Conservation (phyloP, 1,140 invertebrate genomes). For the Drosophila nasuta region DNA sequence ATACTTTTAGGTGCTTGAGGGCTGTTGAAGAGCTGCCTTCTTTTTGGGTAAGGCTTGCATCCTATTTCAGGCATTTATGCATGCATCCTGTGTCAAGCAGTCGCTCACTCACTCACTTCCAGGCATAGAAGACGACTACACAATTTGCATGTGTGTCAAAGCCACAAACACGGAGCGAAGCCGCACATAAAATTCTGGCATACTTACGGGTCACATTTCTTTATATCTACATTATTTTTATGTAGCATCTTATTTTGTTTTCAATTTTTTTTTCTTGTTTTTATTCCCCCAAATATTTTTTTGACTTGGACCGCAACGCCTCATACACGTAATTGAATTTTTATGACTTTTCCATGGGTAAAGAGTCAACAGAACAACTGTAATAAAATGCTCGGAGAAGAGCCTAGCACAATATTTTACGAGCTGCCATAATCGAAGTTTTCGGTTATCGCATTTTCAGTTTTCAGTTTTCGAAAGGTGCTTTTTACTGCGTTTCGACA, state of each 20-base stretch:
- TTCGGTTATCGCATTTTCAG: constrained; percentile 45
- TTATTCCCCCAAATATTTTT: neutral
- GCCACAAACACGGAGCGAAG: constrained; percentile 27
- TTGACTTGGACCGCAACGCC: constrained; percentile 1
- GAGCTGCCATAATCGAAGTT: constrained; percentile 76
- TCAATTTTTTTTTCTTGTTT: constrained; percentile 10
- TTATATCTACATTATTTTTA: constrained; percentile 48
- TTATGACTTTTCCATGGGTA: constrained; percentile 53
- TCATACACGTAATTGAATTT: constrained; percentile 72
- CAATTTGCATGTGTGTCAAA: constrained; percentile 71
- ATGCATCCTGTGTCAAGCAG: constrained; percentile 40
- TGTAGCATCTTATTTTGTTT: constrained; percentile 43
- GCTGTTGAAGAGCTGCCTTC: constrained; percentile 36
- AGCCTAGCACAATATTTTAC: constrained; percentile 62
- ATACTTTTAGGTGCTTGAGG: constrained; percentile 23
- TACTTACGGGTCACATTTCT: constrained; percentile 37
- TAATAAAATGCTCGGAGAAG: constrained; percentile 62
- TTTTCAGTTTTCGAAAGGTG: constrained; percentile 26
- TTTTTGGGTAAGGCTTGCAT: constrained; percentile 56
- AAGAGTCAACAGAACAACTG: constrained; percentile 38
- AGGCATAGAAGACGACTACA: constrained; percentile 1
- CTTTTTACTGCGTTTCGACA: constrained; percentile 66
- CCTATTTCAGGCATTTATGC: constrained; percentile 47
- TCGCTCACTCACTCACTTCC: neutral
- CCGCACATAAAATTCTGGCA: constrained; percentile 39